phyloP scores from a whole-genome alignment of 2,113 vertebrate species.

The Mormyrus lacerda region DNA sequence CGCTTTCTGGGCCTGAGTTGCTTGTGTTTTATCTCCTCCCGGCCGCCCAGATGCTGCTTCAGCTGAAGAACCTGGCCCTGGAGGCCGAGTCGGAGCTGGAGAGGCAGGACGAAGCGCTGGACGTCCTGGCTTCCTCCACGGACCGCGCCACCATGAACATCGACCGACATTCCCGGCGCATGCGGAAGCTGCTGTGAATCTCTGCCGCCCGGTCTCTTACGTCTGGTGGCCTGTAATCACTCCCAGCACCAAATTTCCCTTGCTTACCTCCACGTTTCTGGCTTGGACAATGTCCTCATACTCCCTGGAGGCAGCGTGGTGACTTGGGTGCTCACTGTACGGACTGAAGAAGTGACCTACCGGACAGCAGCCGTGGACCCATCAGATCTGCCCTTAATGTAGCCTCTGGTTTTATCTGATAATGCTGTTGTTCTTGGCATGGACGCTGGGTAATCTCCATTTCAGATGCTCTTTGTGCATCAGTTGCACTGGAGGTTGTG shows the following conservation, averaged over 20 bases:
- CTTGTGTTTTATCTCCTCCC: neutral
- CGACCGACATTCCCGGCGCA: conserved; percentile 74
- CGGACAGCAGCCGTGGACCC: neutral
- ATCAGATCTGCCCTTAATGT: neutral
- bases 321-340: neutral
- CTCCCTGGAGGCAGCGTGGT: neutral
- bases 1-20: neutral
- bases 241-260: neutral
- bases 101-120: conserved; percentile 78
- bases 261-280: neutral
- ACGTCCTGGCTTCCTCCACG: conserved; percentile 63
- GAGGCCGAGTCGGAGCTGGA: conserved; percentile 82
- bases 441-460: neutral
- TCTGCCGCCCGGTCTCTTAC: neutral
- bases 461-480: neutral
- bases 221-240: neutral
- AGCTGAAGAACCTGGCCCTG: conserved; percentile 80
- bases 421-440: neutral
- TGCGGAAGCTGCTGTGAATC: conserved; percentile 69
- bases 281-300: neutral
- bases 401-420: neutral
- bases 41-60: conserved; percentile 73
- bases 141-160: conserved; percentile 68
- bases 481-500: neutral
- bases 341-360: neutral